Base-by-base conservation (phyloP, 2,888 invertebrate genomes). In the Therioaphis trifolii region DNA sequence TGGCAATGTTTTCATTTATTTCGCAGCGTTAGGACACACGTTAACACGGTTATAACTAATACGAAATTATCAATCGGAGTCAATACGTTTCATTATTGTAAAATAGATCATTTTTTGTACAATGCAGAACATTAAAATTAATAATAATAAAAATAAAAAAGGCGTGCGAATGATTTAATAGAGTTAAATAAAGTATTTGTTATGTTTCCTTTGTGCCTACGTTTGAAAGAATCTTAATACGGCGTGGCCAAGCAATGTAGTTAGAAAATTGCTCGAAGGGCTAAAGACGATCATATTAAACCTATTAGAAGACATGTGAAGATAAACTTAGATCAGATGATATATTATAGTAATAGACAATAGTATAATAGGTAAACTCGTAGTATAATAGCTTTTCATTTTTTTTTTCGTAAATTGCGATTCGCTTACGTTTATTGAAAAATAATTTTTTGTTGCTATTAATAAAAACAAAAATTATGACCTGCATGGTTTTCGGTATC, bases 211-310 rank as follows among this genome's bases (percentile, higher is more conserved):
- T 76, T 55, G 58, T 79, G 79, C 71, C 24, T n/a, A n/a, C 7
- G 27, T 55, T n/a, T 4, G 21, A 69, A 55, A 58, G 18, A 69
- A 58, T 71, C 14, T 80, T 79, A 79, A 71, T 43, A 43, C n/a
- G 27, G 69, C 79, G 69, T 69, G 40, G 68, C 69, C 69, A 43
- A 58, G 18, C 27, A 43, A 69, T 55, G 49, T 52, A n/a, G 27
- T 55, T 24, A 46, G 40, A 24, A 77, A 58, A 71, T 71, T 15
- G 71, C 15, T 71, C n/a, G 71, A 55, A 43, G 69, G n/a, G 58
- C 79, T 12, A 27, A 35, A 29, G 27, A 43, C 40, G 14, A 43
- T 21, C 43, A 27, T 40, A 55, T 79, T 75, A 55, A 24, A 55
- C 46, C 68, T 79, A 69, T 79, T 79, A 69, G 35, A 11, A 35